These are phyloP conservation scores for Sisor rabdophorus DNA, from an alignment of 2,113 vertebrate genomes.

Conservation along the genomic window DNA sequence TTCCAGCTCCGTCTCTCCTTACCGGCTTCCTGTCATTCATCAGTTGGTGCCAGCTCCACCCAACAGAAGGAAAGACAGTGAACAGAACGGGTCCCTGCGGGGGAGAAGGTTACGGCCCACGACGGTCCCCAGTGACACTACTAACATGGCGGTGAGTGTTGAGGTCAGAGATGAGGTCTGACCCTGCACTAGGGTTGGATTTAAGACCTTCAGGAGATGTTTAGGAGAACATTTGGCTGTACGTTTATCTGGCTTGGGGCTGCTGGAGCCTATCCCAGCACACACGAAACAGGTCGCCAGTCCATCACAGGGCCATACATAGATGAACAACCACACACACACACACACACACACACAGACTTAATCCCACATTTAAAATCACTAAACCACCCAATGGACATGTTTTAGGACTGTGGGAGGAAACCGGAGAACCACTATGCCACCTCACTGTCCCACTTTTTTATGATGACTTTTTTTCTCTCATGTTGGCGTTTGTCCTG, in stretches of 20 bases:
- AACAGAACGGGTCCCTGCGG: slow-evolving; percentile 51
- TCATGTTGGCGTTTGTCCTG: background rate
- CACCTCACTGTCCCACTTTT: too few relatives aligned
- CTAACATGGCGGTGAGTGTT: slow-evolving; percentile 61
- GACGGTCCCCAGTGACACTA: slow-evolving; percentile 65
- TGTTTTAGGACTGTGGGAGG: too few relatives aligned
- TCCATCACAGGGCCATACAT: too few relatives aligned
- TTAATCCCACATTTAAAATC: too few relatives aligned
- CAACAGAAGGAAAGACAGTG: slow-evolving; percentile 57
- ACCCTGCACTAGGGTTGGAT: too few relatives aligned
- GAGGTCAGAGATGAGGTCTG: background rate
- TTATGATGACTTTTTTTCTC: too few relatives aligned
- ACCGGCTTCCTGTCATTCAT: slow-evolving; percentile 75
- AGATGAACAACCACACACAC: too few relatives aligned
- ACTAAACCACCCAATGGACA: too few relatives aligned
- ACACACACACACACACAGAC: too few relatives aligned
- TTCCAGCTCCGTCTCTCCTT: slow-evolving; percentile 63
- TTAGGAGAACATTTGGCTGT: background rate
- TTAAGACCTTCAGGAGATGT: background rate
- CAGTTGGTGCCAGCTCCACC: slow-evolving; percentile 74
- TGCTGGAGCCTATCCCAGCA: too few relatives aligned
- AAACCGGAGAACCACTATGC: too few relatives aligned
- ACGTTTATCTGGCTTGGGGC: background rate
- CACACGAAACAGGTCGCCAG: too few relatives aligned
- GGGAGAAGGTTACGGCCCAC: slow-evolving; percentile 69